Base-by-base conservation (phyloP, 2,797 vertebrate genomes). In the Cetoscarus ocellatus region DNA sequence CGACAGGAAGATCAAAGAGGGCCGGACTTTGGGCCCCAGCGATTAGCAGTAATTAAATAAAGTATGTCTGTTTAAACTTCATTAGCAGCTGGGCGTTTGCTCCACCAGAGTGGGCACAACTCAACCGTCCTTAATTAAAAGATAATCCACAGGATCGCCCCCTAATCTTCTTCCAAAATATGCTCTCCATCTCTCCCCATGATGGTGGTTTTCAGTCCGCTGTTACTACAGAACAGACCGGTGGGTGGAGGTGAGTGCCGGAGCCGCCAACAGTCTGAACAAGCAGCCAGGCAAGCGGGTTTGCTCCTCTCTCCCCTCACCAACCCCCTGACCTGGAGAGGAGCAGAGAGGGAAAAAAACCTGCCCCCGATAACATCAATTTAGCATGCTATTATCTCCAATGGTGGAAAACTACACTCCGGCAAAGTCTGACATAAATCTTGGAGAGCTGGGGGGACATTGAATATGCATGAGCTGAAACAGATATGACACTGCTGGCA, bases 361-460 rank as follows among this genome's bases (percentile, higher is more conserved):
- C 88, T 96, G 94, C 94, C 95, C 95, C 95, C 94, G 97, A 98
- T 98, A 98, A 96, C 96, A 97, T 97, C 97, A 96, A 95, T 97
- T 97, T 97, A 97, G 96, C 96, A 97, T 95, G 96, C 96, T 96
- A 98, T 99, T 99, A 99, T 99, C 96, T 98, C 96, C 98, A 98
- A 98, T 96, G 96, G 97, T 97, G 95, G 96, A 97, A 97, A 98
- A 97, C 96, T 96, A 97, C 96, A 96, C 95, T 97, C 96, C 95
- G 95, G 96, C 96, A 96, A 98, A 97, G 96, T 97, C 96, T 98
- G 97, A 98, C 97, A 99, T 99, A 98, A 99, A 99, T 98, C 97
- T 99, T 97, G 95, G 97, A 98, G 98, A 98, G 97, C 97, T 97
- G 97, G 96, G 96, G 94, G 94, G 93, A 94, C 93, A 94, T 94